Evolutionary conservation across 1,140 invertebrate genomes (phyloP).

Genomic region (Eubasilissa regina): DNA sequence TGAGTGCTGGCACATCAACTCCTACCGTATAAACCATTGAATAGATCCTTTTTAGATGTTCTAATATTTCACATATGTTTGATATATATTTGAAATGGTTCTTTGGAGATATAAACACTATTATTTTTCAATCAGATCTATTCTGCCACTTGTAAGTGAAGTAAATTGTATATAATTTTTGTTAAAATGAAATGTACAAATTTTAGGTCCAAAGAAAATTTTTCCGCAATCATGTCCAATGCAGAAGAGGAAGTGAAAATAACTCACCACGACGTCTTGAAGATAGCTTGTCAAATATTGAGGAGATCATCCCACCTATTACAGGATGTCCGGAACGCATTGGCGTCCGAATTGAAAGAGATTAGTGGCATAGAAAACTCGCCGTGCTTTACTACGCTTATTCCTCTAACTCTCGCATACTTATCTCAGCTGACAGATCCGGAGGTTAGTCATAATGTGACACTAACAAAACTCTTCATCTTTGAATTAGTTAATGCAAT

Average conservation of each 20-base stretch:
- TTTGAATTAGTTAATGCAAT: too few species aligned
- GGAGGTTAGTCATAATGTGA: conserved; percentile 62
- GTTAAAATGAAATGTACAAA: too few species aligned
- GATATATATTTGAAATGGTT: too few species aligned
- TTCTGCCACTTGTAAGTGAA: too few species aligned
- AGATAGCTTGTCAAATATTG: conserved; percentile 62
- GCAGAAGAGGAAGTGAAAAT: conserved; percentile 2
- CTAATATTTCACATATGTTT: too few species aligned
- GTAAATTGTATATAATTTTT: too few species aligned
- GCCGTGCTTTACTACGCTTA: conserved; percentile 64
- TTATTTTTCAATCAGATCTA: too few species aligned
- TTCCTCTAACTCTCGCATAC: conserved; percentile 66
- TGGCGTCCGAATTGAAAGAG: conserved; percentile 63
- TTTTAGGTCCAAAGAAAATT: conserved; percentile 10
- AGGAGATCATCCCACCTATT: conserved; percentile 64
- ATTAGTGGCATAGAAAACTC: conserved; percentile 64
- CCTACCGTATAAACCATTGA: background rate
- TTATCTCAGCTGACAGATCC: conserved; percentile 66
- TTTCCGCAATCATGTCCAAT: background rate
- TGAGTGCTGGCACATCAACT: conserved; percentile 43
- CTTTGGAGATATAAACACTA: too few species aligned
- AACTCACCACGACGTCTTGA: conserved; percentile 1
- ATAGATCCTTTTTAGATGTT: too few species aligned
- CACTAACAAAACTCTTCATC: background rate
- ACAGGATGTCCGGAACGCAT: conserved; percentile 63